Evolutionary conservation across 1,140 invertebrate genomes (phyloP).

Genomic region (Druon quercuslanigerum): DNA sequence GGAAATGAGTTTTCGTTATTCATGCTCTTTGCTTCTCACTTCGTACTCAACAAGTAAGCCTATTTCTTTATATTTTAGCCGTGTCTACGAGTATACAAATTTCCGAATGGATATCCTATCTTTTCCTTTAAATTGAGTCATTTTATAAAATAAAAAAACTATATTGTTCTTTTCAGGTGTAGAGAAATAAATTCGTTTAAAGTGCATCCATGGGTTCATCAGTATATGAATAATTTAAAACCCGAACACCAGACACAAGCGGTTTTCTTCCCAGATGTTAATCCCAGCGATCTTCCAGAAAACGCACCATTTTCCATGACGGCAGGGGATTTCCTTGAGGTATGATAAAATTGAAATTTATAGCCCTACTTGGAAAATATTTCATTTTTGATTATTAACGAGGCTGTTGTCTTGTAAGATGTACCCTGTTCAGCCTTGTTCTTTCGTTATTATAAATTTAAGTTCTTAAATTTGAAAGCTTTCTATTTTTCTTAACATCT

Average conservation of each 20-base stretch:
- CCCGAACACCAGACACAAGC: constrained; percentile 87
- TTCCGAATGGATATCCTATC: no score
- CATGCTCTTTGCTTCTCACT: constrained; percentile 98
- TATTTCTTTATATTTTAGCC: constrained; percentile 26
- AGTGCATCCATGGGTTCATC: constrained; percentile 95
- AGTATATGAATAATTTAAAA: constrained; percentile 91
- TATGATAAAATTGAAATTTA: constrained; percentile 60
- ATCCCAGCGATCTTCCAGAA: constrained; percentile 82
- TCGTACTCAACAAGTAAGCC: constrained; percentile 91
- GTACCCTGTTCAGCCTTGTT: not conserved
- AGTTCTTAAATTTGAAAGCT: no score
- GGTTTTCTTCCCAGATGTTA: constrained; percentile 93
- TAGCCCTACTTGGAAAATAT: no score
- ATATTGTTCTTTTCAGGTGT: constrained; percentile 74
- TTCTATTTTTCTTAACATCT: no score
- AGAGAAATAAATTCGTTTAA: constrained; percentile 77
- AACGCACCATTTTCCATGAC: constrained; percentile 93
- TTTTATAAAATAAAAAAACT: constrained; percentile 18
- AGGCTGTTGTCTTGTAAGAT: not conserved
- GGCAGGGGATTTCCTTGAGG: constrained; percentile 94
- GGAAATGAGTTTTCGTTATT: constrained; percentile 99
- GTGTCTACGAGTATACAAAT: not conserved
- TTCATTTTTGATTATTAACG: no score
- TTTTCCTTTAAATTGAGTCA: not conserved
- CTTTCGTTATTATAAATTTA: no score